These are phyloP conservation scores for Drosophila lini DNA, from an alignment of 1,140 invertebrate genomes.

Conservation along the genomic window DNA sequence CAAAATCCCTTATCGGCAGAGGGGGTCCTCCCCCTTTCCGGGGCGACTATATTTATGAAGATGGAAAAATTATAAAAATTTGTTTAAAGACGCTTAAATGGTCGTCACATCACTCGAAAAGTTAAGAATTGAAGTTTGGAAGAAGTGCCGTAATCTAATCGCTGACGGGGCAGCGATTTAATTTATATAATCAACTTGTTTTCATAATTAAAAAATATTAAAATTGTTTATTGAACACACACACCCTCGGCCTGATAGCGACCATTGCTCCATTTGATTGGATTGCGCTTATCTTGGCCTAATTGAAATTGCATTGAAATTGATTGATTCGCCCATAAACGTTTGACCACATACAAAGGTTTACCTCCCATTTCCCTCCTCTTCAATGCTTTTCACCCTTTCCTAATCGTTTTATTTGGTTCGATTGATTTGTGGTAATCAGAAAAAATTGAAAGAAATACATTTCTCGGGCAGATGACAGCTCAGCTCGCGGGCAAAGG, in stretches of 20 bases:
- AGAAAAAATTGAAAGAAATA: conserved; percentile 1
- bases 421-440: conserved; percentile 53
- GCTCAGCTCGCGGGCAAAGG: conserved; percentile 26
- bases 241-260: conserved; percentile 36
- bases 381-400: conserved; percentile 27
- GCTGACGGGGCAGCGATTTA: conserved; percentile 68
- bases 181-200: conserved; percentile 84
- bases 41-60: conserved; percentile 32
- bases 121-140: conserved; percentile 40
- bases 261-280: conserved; percentile 64
- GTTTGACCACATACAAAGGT: conserved; percentile 40
- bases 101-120: conserved; percentile 73
- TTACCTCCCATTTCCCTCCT: conserved; percentile 10
- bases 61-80: conserved; percentile 74
- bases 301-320: conserved; percentile 83
- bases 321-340: conserved; percentile 80
- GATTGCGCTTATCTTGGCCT: conserved; percentile 72
- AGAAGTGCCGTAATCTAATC: conserved; percentile 68
- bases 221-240: conserved; percentile 76
- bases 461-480: conserved; percentile 11
- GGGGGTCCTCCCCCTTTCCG: not conserved
- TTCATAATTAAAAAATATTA: conserved; percentile 84
- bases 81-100: conserved; percentile 82
- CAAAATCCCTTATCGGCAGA: conserved; percentile 47
- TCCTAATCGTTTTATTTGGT: conserved; percentile 72